A percentile compares a stretch with the other conserved stretches of the same genome.
Conservation (phyloP, 1,140 invertebrate species). For the Rhysida immarginata region DNA sequence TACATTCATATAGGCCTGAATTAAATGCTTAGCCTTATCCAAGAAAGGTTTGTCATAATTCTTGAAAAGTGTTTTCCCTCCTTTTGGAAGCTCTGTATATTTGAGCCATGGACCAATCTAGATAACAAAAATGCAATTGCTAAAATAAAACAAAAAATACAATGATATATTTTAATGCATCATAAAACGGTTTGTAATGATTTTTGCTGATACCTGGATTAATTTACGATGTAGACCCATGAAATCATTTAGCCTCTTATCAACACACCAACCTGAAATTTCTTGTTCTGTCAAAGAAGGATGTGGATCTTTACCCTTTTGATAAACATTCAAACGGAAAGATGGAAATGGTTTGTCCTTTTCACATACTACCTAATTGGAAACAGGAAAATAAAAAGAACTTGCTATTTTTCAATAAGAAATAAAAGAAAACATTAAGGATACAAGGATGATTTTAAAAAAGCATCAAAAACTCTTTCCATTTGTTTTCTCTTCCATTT, state of each 20-base stretch:
- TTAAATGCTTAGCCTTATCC: conserved; percentile 55
- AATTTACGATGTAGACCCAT: conserved; percentile 69
- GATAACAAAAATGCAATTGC: conserved; percentile 1
- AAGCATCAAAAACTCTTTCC: conserved; percentile 1
- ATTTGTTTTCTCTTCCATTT: no score
- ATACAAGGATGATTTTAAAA: conserved; percentile 7
- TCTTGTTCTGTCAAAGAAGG: conserved; percentile 42
- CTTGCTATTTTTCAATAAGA: background rate
- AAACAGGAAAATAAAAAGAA: conserved; percentile 1
- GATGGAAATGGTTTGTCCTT: conserved; percentile 49
- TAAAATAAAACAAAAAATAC: conserved; percentile 10
- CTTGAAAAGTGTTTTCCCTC: conserved; percentile 26
- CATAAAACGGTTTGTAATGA: no score
- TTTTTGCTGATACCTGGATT: conserved; percentile 38
- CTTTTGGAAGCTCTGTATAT: conserved; percentile 52
- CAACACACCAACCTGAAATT: conserved; percentile 50
- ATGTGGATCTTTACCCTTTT: conserved; percentile 43
- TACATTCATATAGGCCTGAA: conserved; percentile 73
- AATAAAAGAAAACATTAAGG: background rate
- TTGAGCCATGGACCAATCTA: conserved; percentile 63
- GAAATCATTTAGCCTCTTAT: conserved; percentile 64
- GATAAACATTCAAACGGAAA: conserved; percentile 67
- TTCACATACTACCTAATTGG: conserved; percentile 48
- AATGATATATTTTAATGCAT: no score
- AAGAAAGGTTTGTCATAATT: conserved; percentile 61